Percentiles rank a stretch among this genome's conserved stretches.
Conservation (phyloP, 2,888 invertebrate genomes). For the Merodon equestris region DNA sequence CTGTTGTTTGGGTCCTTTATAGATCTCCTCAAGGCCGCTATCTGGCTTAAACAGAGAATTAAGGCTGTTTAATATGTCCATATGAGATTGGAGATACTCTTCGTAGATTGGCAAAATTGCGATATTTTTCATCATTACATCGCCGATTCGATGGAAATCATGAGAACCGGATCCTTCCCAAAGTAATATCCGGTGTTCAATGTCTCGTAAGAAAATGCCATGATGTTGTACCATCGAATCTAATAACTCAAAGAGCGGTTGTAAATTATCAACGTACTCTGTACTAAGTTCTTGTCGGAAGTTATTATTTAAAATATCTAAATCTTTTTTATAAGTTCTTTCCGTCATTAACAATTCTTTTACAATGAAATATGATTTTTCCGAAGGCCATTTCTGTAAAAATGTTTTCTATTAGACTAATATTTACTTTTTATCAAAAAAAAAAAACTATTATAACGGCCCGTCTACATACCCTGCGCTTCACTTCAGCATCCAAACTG, state of each 20-base stretch:
- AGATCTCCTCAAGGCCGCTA: slow-evolving; percentile 84
- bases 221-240: slow-evolving; percentile 92
- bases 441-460: slow-evolving; percentile 10
- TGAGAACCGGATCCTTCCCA: slow-evolving; percentile 84
- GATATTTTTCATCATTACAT: slow-evolving; percentile 86
- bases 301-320: slow-evolving; percentile 93
- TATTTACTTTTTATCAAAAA: not conserved
- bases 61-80: slow-evolving; percentile 87
- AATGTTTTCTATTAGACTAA: too few species aligned
- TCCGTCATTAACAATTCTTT: slow-evolving; percentile 98
- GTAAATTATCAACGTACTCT: slow-evolving; percentile 80
- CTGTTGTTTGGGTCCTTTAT: slow-evolving; percentile 88
- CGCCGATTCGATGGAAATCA: slow-evolving; percentile 84
- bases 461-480: slow-evolving; percentile 74
- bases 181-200: slow-evolving; percentile 86
- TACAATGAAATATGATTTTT: slow-evolving; percentile 89
- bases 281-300: slow-evolving; percentile 85
- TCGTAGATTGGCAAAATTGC: slow-evolving; percentile 84
- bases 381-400: slow-evolving; percentile 82
- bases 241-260: slow-evolving; percentile 83
- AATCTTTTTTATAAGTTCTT: slow-evolving; percentile 94
- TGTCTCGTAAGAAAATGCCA: slow-evolving; percentile 87
- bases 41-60: slow-evolving; percentile 88
- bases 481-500: slow-evolving; percentile 75
- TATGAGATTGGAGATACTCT: slow-evolving; percentile 86